These are phyloP conservation scores for Ceramica pisi DNA, from an alignment of 2,888 invertebrate species.

Conservation along the genomic window DNA sequence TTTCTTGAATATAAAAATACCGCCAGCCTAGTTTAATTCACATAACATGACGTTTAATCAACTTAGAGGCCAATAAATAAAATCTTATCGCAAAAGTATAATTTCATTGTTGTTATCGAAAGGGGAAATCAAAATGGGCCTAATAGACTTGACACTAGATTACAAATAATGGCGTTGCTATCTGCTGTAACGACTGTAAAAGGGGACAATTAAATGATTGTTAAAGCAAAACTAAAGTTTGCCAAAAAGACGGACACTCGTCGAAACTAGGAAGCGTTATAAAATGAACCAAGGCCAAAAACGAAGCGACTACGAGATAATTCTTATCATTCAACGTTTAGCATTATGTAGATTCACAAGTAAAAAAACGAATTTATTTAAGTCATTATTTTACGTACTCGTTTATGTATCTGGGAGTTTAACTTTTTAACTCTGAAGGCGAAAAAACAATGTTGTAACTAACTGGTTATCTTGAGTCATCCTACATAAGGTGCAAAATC, in stretches of 20 bases:
- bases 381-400: constrained; percentile 32
- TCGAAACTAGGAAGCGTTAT: constrained; percentile 74
- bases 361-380: constrained; percentile 52
- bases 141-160: constrained; percentile 9
- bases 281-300: constrained; percentile 74
- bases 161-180: constrained; percentile 1
- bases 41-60: not conserved
- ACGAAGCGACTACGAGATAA: constrained; percentile 75
- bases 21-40: not conserved
- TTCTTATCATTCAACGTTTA: constrained; percentile 74
- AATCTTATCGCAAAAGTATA: not conserved
- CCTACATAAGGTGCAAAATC: constrained; percentile 14
- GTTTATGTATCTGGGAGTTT: constrained; percentile 21
- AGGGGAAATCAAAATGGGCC: constrained; percentile 30
- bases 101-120: constrained; percentile 9
- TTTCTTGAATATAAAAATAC: not conserved
- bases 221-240: constrained; percentile 31
- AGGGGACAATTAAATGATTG: constrained; percentile 15
- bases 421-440: constrained; percentile 44
- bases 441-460: constrained; percentile 45
- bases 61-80: constrained; percentile 8
- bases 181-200: constrained; percentile 21
- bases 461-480: constrained; percentile 56
- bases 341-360: constrained; percentile 60
- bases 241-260: constrained; percentile 59